phyloP scores from a whole-genome alignment of 2,888 invertebrate genomes.

The Tenthredo scrophulariae region DNA sequence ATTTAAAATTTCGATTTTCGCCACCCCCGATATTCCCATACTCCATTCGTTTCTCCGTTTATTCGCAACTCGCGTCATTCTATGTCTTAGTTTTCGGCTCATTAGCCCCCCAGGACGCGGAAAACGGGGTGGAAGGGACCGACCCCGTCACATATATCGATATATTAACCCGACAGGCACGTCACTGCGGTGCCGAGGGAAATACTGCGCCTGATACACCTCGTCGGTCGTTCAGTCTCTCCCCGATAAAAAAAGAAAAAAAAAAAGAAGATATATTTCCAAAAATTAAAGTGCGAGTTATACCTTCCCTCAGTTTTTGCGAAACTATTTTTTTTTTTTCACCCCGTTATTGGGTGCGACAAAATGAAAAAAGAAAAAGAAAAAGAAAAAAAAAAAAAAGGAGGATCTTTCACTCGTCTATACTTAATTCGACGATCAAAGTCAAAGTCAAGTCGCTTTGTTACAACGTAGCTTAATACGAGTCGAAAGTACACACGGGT shows the following conservation, averaged over 20 bases:
- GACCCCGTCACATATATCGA: background rate
- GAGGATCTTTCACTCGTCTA: background rate
- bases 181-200: background rate
- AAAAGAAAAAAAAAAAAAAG: too few relatives aligned
- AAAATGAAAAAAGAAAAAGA: too few relatives aligned
- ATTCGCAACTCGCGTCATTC: background rate
- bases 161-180: background rate
- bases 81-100: background rate
- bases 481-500: conserved; percentile 24
- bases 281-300: background rate
- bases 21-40: too few relatives aligned
- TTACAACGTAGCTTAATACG: background rate
- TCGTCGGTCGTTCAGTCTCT: background rate
- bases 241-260: background rate
- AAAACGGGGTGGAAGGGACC: background rate
- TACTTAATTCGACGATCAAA: conserved; percentile 35
- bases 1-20: background rate
- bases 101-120: background rate
- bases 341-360: too few relatives aligned
- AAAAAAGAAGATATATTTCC: too few relatives aligned
- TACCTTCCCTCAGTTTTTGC: too few relatives aligned
- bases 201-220: background rate
- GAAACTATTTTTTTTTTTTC: too few relatives aligned
- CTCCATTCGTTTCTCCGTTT: too few relatives aligned
- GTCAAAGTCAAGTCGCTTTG: conserved; percentile 19